Base-by-base conservation (phyloP, 2,113 vertebrate species). In the Todiramphus saurophagus region DNA sequence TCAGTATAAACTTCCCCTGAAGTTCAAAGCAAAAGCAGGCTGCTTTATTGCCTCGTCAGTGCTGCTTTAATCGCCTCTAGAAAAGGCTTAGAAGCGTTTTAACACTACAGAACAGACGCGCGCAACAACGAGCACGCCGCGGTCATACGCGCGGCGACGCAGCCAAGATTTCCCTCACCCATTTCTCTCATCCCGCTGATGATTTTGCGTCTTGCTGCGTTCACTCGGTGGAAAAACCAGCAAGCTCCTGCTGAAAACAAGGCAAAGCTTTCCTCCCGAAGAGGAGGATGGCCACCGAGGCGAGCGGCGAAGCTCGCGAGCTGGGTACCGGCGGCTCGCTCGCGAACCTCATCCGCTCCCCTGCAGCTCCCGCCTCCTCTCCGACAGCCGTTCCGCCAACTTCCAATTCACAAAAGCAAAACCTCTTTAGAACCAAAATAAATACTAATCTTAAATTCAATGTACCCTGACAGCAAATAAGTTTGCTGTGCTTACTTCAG, bases 401-500 rank as follows among this genome's bases (percentile, higher is more conserved):
- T 95, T 96, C 93, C 98, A 96, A 98, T 96, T 96, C 98, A 97
- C 97, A 98, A 98, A 98, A 97, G 96, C 96, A 98, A 98, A 67
- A 98, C 97, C 98, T 98, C 98, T 98, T 98, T 97, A 97, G 97
- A 97, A 96, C 97, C 98, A 98, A 99, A 99, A 99, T 98, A 99
- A 99, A 99, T 98, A 98, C 98, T 98, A 97, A 99, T 99, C 98
- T 99, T 98, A 98, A 98, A 99, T 99, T 98, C 98, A 99, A 98
- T 98, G 98, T 98, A 98, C 97, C 98, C 98, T 99, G 99, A 99
- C 98, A 99, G 98, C 98, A 98, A 98, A 98, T 99, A 98, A 99
- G 98, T 98, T 98, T 98, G 97, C 96, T 97, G 98, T 98, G 98
- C 98, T 99, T 99, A 99, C 98, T 99, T 99, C 98, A 97, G 97